These are phyloP conservation scores for Colistium nudipinnis DNA, from an alignment of 2,113 vertebrate species.

Conservation along the genomic window DNA sequence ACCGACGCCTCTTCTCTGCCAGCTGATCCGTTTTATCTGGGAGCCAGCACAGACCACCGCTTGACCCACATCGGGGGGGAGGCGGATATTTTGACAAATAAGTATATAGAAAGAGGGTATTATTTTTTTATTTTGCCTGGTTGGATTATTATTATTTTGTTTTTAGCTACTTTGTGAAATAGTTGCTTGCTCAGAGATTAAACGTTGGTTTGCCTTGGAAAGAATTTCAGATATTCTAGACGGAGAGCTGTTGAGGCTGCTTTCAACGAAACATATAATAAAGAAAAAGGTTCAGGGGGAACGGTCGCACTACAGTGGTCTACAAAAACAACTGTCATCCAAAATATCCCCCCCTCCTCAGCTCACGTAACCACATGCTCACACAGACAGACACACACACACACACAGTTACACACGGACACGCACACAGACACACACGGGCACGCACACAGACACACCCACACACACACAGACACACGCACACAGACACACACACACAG, in stretches of 20 bases:
- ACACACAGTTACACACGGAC: not conserved
- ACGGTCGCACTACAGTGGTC: constrained; percentile 66
- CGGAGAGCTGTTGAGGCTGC: constrained; percentile 40
- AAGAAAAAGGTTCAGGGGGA: constrained; percentile 51
- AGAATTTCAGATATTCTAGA: constrained; percentile 59
- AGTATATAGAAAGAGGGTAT: constrained; percentile 27
- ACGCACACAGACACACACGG: no score
- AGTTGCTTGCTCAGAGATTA: constrained; percentile 41
- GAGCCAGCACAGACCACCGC: constrained; percentile 28
- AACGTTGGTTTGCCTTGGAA: constrained; percentile 66
- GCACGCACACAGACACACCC: no score
- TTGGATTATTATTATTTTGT: constrained; percentile 8
- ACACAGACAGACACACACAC: constrained; percentile 4
- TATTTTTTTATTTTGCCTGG: constrained; percentile 14
- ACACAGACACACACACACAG: not conserved
- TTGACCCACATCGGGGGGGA: constrained; percentile 22
- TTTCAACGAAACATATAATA: constrained; percentile 71
- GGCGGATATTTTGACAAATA: constrained; percentile 31
- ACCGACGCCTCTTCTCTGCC: constrained; percentile 48
- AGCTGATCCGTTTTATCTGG: constrained; percentile 59
- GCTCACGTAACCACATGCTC: constrained; percentile 35
- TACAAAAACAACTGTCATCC: constrained; percentile 50
- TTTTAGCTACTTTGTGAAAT: constrained; percentile 28
- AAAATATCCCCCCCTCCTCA: constrained; percentile 57
- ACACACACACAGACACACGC: not conserved